Evolutionary conservation across 2,113 vertebrate species (phyloP), one percentile per base, ranked within the genome.

Genomic region (Poecile atricapillus): DNA sequence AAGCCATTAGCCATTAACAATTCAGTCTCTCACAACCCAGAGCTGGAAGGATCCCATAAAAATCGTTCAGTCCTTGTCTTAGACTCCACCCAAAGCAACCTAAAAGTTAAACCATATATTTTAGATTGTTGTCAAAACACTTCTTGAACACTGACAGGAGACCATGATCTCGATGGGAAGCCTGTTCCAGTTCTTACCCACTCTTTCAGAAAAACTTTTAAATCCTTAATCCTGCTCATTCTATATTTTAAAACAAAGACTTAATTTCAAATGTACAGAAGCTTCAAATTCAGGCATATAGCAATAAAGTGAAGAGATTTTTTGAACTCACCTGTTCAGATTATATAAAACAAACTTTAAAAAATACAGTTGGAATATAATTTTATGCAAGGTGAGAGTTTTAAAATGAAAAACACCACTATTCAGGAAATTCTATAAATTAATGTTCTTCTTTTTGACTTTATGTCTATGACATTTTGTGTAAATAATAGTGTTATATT

Each of bases 61-160:
- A 46, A 39, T 39, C 0, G 0, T 27, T 55, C n/a, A 64, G 18
- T 14, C 24, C 8, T 65, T 24, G 10, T 58, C 4, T 23, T 43
- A 31, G 16, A 17, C 35, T 67, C 25, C 17, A 43, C 21, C 59
- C 2, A 50, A 44, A 43, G 7, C 17, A 59, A 67, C 21, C 9
- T 21, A 31, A 50, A 58, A 43, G 6, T 35, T 67, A 67, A 67
- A 11, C 35, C 4, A 11, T 43, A 5, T 25, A 21, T 31, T 31
- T 76, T 31, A 67, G 20, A 50, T 19, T 35, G 30, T 11, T 67
- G 43, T 25, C 24, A 35, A 67, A 67, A 59, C 21, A 30, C 13
- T 43, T 53, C 6, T 50, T 41, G 13, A 17, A 35, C 7, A 7
- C 7, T 31, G 35, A 50, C 13, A 43, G 24, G 44, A 67, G 44